A percentile compares a stretch with the other conserved stretches of the same genome.
These are phyloP conservation scores for Scolanthus callimorphus DNA, from an alignment of 92 coral and sea anemone genomes.

Conservation along the genomic window DNA sequence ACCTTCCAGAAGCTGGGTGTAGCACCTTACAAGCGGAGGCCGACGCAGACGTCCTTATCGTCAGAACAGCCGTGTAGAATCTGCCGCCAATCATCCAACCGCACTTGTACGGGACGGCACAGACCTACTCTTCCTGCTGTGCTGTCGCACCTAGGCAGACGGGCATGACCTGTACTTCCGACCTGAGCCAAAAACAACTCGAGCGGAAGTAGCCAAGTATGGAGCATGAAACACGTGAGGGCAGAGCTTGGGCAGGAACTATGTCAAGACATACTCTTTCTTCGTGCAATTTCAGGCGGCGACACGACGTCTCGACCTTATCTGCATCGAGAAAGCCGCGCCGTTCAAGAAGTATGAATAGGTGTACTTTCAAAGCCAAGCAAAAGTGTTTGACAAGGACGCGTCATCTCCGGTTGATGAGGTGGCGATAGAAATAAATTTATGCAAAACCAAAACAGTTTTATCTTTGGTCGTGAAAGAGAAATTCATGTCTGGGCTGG, in stretches of 20 bases:
- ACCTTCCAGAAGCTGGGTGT: constrained; percentile 13
- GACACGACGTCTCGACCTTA: constrained; percentile 15
- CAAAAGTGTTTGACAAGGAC: neutral
- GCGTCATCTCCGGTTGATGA: neutral
- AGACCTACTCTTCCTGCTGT: constrained; percentile 14
- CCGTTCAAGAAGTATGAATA: constrained; percentile 3
- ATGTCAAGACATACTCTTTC: constrained; percentile 10
- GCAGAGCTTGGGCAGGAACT: constrained; percentile 4
- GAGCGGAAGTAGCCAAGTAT: constrained; percentile 5
- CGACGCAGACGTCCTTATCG: constrained; percentile 19
- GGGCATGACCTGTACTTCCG: constrained; percentile 12
- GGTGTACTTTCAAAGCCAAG: constrained; percentile 9
- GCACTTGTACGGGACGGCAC: constrained; percentile 20
- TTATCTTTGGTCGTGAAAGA: too few species aligned
- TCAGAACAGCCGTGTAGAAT: constrained; percentile 11
- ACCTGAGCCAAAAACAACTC: constrained; percentile 9
- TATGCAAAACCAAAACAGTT: too few species aligned
- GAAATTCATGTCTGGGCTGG: too few species aligned
- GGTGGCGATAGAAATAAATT: too few species aligned
- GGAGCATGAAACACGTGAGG: constrained; percentile 9
- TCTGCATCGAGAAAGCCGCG: neutral
- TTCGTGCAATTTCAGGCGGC: constrained; percentile 13
- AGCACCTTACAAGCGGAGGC: constrained; percentile 7
- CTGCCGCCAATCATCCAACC: neutral
- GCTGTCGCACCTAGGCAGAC: constrained; percentile 15